Evolutionary conservation across 2,113 vertebrate genomes (phyloP), one percentile per base, ranked within the genome.

Genomic region (Poicephalus meyeri): DNA sequence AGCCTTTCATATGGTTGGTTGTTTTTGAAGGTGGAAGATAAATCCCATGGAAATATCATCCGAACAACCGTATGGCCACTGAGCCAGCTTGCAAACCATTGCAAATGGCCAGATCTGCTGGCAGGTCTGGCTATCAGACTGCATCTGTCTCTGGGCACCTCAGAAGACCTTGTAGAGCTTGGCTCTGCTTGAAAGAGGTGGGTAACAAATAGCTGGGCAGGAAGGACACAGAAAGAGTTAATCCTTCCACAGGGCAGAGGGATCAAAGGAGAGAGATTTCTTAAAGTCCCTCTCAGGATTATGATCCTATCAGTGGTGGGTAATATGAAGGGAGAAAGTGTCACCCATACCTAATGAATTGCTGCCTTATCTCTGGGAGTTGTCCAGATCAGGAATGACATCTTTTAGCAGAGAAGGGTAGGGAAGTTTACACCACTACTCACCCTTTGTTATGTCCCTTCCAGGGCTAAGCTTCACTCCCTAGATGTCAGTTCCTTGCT

Each of bases 11-110:
- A 65, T 72, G 65, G 79, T 63, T 92, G 82, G 65, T 95, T 97
- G 96, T 97, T 97, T 98, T 96, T 93, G 97, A 95, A 93, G 74
- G 37, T 94, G 86, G 95, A 95, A 95, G 93, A 96, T 88, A 93
- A 97, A 96, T 96, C 93, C 89, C 96, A 73, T 17, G 86, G 96
- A 98, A 95, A 60, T 94, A 83, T 69, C 96, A 89, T 97, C 95
- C 93, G 72, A 92, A 85, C 91, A 93, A 96, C 96, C 96, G 93
- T 97, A 96, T 97, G 97, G 97, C 96, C 96, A 94, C 92, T 77
- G 88, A 89, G 93, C 96, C 84, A 84, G 85, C 25, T 72, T 88
- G 89, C 86, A 95, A 93, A 74, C 92, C 91, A 87, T 50, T 39
- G 94, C 95, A 96, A 97, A 97, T 96, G 93, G 89, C 73, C 96